Evolutionary conservation across 2,888 invertebrate species (phyloP).

Genomic region (Ypsolopha sequella): DNA sequence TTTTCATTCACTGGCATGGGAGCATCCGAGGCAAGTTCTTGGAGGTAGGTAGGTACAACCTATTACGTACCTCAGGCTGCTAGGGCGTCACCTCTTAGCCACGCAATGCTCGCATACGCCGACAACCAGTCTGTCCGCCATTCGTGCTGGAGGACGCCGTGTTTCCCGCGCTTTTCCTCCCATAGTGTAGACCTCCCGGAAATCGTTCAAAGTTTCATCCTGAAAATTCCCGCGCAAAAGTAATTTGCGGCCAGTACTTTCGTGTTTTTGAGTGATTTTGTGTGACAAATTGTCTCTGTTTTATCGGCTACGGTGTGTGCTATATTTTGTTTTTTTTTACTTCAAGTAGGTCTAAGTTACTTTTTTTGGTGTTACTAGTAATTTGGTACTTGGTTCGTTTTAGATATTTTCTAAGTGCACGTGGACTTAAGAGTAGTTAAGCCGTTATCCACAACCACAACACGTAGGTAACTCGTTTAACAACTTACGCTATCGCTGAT

Average conservation of each 20-base stretch:
- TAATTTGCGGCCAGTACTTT: slow-evolving; percentile 21
- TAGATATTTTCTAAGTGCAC: background rate
- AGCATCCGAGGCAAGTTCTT: background rate
- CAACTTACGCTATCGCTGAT: slow-evolving; percentile 1
- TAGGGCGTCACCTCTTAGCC: slow-evolving; percentile 1
- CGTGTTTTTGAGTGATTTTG: slow-evolving; percentile 7
- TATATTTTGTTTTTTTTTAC: slow-evolving; percentile 13
- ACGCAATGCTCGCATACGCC: background rate
- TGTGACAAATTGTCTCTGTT: background rate
- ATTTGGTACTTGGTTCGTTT: background rate
- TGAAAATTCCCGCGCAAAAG: slow-evolving; percentile 43
- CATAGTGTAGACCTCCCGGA: slow-evolving; percentile 34
- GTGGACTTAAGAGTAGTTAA: background rate
- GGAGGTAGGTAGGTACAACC: background rate
- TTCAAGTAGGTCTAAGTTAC: background rate
- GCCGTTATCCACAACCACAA: slow-evolving; percentile 1
- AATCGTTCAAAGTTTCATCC: slow-evolving; percentile 16
- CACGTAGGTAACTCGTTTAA: background rate
- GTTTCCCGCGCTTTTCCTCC: slow-evolving; percentile 34
- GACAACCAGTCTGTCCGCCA: slow-evolving; percentile 33
- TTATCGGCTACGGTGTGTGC: slow-evolving; percentile 9
- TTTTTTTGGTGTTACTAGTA: background rate
- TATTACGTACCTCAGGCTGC: background rate
- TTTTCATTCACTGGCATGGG: background rate
- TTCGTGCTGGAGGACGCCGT: slow-evolving; percentile 32